Base-by-base conservation (phyloP, 2,797 vertebrate genomes). In the Eulemur coronatus region DNA sequence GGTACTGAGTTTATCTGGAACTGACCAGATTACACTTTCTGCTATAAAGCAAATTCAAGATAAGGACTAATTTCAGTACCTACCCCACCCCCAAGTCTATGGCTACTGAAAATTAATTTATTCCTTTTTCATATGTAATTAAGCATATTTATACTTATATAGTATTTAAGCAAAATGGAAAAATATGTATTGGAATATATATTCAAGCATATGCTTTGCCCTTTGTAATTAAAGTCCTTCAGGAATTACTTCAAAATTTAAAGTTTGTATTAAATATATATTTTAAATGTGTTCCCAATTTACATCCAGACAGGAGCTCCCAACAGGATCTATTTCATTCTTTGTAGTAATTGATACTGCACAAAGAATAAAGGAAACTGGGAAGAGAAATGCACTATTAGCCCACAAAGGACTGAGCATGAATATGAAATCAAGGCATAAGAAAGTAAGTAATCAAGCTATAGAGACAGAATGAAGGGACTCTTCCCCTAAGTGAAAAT, bases 401-500 rank as follows among this genome's bases (percentile, higher is more conserved):
- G 10, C 10, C 73, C 59, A 69, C 43, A 76, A 24, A 81, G 35
- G 33, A 12, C 26, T 93, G 59, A 69, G 50, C 7, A 76, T 38
- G 33, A 90, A 61, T 93, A 61, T 55, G 59, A 78, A 82, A 85
- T 84, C 38, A 50, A 93, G 82, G 18, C 43, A 12, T 30, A 76
- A 95, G 43, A 90, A 26, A 81, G 69, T 95, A 86, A 88, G 41
- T 67, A 84, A 84, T 81, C 35, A 85, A 38, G n/a, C 15, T 86
- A 13, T 38, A 90, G n/a, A 69, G 15, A 82, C 11, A 96, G 65
- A 93, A 85, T n/a, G 43, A 93, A 90, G 28, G 67, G 46, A 93
- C 20, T 93, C 65, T 86, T 84, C 55, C 38, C 38, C 72, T 80
- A 89, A 80, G 38, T 93, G 43, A 93, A 93, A 96, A 86, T 93